Conservation (phyloP, 1,140 invertebrate species). For the Nephila pilipes region DNA sequence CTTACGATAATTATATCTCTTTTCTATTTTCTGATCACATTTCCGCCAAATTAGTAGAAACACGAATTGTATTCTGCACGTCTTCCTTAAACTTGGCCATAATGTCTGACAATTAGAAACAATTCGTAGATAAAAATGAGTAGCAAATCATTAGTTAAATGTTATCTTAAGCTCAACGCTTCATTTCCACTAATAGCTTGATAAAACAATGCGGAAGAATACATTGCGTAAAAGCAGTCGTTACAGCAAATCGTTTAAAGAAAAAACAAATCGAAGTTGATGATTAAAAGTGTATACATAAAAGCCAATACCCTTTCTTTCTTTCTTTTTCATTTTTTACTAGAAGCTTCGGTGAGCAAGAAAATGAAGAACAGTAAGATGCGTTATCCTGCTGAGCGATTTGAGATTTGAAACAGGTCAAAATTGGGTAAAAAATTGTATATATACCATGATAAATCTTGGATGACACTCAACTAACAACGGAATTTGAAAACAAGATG, state of each 20-base stretch:
- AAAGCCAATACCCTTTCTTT: background rate
- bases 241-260: background rate
- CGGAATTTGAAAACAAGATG: background rate
- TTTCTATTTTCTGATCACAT: too few relatives aligned
- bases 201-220: background rate
- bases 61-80: too few relatives aligned
- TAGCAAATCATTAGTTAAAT: too few relatives aligned
- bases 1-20: too few relatives aligned
- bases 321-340: too few relatives aligned
- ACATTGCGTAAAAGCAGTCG: background rate
- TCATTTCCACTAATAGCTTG: too few relatives aligned
- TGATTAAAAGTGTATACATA: background rate
- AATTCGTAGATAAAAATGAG: too few relatives aligned
- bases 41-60: too few relatives aligned
- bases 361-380: background rate
- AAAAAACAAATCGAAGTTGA: background rate
- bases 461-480: background rate
- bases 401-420: constrained; percentile 8
- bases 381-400: background rate
- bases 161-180: too few relatives aligned
- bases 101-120: too few relatives aligned
- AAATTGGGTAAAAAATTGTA: background rate
- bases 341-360: background rate
- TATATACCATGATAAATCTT: background rate
- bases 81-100: too few relatives aligned